These are phyloP conservation scores for Orycteropus afer DNA, from an alignment of 2,113 vertebrate species.

Conservation along the genomic window DNA sequence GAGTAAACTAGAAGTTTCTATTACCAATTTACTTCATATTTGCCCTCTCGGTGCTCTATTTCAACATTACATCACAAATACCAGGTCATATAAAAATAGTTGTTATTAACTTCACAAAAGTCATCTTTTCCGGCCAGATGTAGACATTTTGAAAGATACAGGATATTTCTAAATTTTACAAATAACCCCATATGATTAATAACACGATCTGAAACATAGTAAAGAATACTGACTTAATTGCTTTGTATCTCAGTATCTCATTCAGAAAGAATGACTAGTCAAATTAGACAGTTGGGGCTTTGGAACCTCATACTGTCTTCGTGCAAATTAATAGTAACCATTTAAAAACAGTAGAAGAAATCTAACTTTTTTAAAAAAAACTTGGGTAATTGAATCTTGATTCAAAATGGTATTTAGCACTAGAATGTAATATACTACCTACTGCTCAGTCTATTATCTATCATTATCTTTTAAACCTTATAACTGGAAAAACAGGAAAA, in stretches of 20 bases:
- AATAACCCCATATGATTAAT: constrained; percentile 45
- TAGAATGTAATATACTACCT: constrained; percentile 60
- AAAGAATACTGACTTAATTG: constrained; percentile 33
- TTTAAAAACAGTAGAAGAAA: constrained; percentile 53
- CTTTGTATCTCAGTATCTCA: constrained; percentile 41
- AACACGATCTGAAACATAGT: constrained; percentile 31
- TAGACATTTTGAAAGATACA: constrained; percentile 42
- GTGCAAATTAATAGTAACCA: constrained; percentile 58
- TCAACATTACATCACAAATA: background rate
- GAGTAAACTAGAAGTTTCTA: background rate
- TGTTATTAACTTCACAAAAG: background rate
- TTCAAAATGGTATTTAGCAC: constrained; percentile 68
- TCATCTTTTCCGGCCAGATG: background rate
- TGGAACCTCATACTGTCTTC: constrained; percentile 47
- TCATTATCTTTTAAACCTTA: constrained; percentile 75
- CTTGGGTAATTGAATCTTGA: constrained; percentile 59
- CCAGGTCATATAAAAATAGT: background rate
- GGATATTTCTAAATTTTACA: constrained; percentile 9
- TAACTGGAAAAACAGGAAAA: constrained; percentile 75
- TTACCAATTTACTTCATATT: background rate
- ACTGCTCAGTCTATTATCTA: constrained; percentile 56
- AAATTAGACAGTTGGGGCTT: constrained; percentile 42
- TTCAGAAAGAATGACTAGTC: constrained; percentile 6
- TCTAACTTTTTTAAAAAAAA: constrained; percentile 21
- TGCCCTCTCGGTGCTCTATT: background rate